Evolutionary conservation across 2,888 invertebrate species (phyloP).

Genomic region (Phania funesta): DNA sequence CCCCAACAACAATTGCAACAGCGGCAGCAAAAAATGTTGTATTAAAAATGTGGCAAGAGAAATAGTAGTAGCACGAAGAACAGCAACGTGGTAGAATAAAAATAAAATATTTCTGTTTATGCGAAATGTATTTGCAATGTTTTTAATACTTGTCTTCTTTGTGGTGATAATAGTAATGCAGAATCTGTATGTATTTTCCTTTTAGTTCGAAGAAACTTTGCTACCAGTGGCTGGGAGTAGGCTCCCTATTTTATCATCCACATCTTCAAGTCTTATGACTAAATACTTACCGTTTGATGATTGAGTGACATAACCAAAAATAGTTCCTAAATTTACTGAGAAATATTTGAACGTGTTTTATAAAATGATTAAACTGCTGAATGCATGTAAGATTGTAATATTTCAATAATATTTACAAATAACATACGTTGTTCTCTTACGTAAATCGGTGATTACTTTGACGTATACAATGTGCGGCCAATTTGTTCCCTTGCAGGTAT

Average conservation of each 20-base stretch:
- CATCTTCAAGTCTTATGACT: not conserved
- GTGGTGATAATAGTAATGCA: not conserved
- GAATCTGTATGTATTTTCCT: slow-evolving; percentile 11
- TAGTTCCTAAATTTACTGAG: not conserved
- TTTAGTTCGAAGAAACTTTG: not conserved
- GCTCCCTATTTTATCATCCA: slow-evolving; percentile 1
- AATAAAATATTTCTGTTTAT: slow-evolving; percentile 19
- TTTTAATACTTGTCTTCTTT: not conserved
- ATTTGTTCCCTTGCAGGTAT: no score
- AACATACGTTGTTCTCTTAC: no score
- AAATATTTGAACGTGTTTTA: no score
- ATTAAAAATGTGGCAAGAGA: slow-evolving; percentile 49
- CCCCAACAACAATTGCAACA: no score
- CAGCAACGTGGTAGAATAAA: slow-evolving; percentile 50
- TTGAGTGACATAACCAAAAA: not conserved
- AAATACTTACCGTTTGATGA: not conserved
- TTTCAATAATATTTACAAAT: no score
- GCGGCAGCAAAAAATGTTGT: slow-evolving; percentile 19
- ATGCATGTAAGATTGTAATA: no score
- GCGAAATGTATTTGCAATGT: slow-evolving; percentile 18
- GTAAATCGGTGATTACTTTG: no score
- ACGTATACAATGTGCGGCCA: no score
- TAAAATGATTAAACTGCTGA: no score
- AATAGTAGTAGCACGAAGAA: slow-evolving; percentile 19
- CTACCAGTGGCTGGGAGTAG: not conserved